A percentile compares a stretch with the other conserved stretches of the same genome.
Evolutionary conservation across 2,113 vertebrate genomes (phyloP).

Genomic region (rabbit (Oryctolagus cuniculus)): mOryCun1.1 NC_091433.1:182253501-182254000

Average conservation of each 20-base stretch:
- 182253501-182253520: slow-evolving; percentile 38
- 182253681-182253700: slow-evolving; percentile 10
- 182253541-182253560: not conserved
- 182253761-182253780: not conserved
- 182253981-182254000: not conserved
- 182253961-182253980: slow-evolving; percentile 17
- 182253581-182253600: not conserved
- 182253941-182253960: not conserved
- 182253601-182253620: slow-evolving; percentile 56
- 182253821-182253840: not conserved
- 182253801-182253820: not conserved
- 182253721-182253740: not conserved
- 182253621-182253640: slow-evolving; percentile 40
- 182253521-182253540: slow-evolving; percentile 56
- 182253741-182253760: slow-evolving; percentile 10
- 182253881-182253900: not conserved
- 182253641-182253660: not conserved
- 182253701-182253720: slow-evolving; percentile 45
- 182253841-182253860: slow-evolving; percentile 22
- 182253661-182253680: not conserved
- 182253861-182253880: not conserved
- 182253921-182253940: not conserved
- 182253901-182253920: not conserved
- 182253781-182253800: slow-evolving; percentile 26
- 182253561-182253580: not conserved